Conservation (phyloP, 2,888 invertebrate species). For the Stenurella melanura region DNA sequence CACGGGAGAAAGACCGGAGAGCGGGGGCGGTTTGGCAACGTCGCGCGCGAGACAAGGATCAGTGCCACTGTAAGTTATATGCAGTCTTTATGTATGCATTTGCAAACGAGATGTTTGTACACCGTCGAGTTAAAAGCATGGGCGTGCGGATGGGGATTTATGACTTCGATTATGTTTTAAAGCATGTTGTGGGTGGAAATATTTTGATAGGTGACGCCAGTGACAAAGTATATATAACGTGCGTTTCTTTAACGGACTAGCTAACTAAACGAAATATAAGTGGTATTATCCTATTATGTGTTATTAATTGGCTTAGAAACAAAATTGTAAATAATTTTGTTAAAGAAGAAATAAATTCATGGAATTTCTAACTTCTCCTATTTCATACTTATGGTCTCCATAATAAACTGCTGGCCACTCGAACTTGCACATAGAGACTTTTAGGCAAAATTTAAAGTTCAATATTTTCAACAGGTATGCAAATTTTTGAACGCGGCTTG, state of each 20-base stretch:
- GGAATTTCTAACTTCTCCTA: too few species aligned
- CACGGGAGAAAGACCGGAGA: slow-evolving; percentile 43
- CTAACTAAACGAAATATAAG: neutral
- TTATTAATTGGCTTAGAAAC: too few species aligned
- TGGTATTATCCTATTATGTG: too few species aligned
- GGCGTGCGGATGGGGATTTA: slow-evolving; percentile 22
- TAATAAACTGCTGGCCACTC: too few species aligned
- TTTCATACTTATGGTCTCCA: too few species aligned
- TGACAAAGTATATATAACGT: neutral
- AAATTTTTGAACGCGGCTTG: too few species aligned
- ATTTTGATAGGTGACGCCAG: neutral
- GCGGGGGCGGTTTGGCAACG: slow-evolving; percentile 60
- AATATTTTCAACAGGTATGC: too few species aligned
- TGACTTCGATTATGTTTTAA: neutral
- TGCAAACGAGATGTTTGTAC: slow-evolving; percentile 71
- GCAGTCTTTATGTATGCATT: slow-evolving; percentile 70
- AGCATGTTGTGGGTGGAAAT: neutral
- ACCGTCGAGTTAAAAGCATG: slow-evolving; percentile 53
- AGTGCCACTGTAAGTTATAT: slow-evolving; percentile 70
- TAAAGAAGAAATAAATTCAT: too few species aligned
- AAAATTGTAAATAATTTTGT: too few species aligned
- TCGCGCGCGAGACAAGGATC: slow-evolving; percentile 67
- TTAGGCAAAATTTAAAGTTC: too few species aligned
- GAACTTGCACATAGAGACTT: too few species aligned
- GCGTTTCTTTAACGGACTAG: neutral